Base-by-base conservation (phyloP, 1,140 invertebrate genomes). In the Drosophila subobscura region DNA sequence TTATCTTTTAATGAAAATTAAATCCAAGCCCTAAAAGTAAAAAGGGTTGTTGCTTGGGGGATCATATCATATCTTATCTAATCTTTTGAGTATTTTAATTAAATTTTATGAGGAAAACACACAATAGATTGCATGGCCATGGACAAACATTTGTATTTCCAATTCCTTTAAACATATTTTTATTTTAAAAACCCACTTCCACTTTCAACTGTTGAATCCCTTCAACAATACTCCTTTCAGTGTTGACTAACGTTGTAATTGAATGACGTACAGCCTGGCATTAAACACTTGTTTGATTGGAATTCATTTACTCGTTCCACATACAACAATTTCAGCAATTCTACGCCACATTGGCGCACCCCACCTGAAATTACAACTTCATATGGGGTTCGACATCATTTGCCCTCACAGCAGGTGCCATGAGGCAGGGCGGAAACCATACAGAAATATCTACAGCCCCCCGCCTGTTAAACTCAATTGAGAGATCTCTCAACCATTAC, bases 281-380 rank as follows among this genome's bases (percentile, higher is more conserved):
- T 44, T 54, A 7, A 47, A 49, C 16, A 37, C 41, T 44, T 47
- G 33, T 37, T 37, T 37, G 33, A 37, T 12, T 37, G 33, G 10
- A 25, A 55, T 47, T 23, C n/a, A 53, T 66, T 53, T 37, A 27
- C 44, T 52, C 10, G 40, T 67, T 55, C 44, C 25, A 10, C 3
- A n/a, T 12, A 14, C 42, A 23, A 3, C 22, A 1, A 12, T 23
- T 27, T 2, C 42, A 22, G 29, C 29, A 47, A n/a, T 49, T 68
- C 8, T 44, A 23, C 33, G 54, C 51, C 50, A 50, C 25, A 68
- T 49, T 41, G 41, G 68, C 33, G 25, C 5, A 37, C 33, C 25
- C 55, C 75, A 66, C 64, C 70, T 79, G 79, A 45, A 54, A 78
- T 57, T 65, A 61, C n/a, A 29, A 64, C 70, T 70, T 60, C 77